Conservation (phyloP, 1,140 invertebrate species). For the Drosophila bifasciata region DNA sequence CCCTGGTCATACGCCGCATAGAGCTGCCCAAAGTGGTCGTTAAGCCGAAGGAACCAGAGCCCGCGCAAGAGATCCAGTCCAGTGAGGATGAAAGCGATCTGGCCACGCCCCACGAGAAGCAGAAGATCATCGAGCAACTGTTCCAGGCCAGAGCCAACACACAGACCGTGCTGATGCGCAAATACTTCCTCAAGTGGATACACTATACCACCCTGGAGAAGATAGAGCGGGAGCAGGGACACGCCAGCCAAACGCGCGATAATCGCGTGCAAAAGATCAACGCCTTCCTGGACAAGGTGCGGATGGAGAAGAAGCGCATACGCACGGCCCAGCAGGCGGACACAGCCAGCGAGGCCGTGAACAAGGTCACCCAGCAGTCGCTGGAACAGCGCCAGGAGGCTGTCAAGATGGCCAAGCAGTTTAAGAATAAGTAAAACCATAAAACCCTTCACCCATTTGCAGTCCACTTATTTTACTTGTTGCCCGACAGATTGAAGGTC, state of each 20-base stretch:
- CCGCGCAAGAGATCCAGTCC: slow-evolving; percentile 2
- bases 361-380: slow-evolving; percentile 34
- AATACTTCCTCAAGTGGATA: slow-evolving; percentile 83
- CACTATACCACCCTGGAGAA: slow-evolving; percentile 79
- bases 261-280: slow-evolving; percentile 80
- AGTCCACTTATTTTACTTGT: not conserved
- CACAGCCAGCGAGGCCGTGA: not conserved
- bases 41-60: slow-evolving; percentile 33
- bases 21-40: slow-evolving; percentile 65
- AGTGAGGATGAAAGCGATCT: slow-evolving; percentile 31
- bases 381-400: slow-evolving; percentile 49
- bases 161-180: slow-evolving; percentile 61
- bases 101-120: slow-evolving; percentile 50
- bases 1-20: slow-evolving; percentile 61
- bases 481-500: slow-evolving; percentile 85
- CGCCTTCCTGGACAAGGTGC: slow-evolving; percentile 82
- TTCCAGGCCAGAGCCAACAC: slow-evolving; percentile 56
- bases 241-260: slow-evolving; percentile 14
- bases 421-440: slow-evolving; percentile 72
- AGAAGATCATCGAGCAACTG: slow-evolving; percentile 72
- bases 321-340: slow-evolving; percentile 19
- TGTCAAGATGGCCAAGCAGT: slow-evolving; percentile 71
- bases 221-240: slow-evolving; percentile 64
- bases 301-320: slow-evolving; percentile 73
- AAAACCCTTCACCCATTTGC: not conserved